A percentile compares a stretch with the other conserved stretches of the same genome.
These are phyloP conservation scores for Ophion ellenae DNA, from an alignment of 2,888 invertebrate genomes.

Conservation along the genomic window DNA sequence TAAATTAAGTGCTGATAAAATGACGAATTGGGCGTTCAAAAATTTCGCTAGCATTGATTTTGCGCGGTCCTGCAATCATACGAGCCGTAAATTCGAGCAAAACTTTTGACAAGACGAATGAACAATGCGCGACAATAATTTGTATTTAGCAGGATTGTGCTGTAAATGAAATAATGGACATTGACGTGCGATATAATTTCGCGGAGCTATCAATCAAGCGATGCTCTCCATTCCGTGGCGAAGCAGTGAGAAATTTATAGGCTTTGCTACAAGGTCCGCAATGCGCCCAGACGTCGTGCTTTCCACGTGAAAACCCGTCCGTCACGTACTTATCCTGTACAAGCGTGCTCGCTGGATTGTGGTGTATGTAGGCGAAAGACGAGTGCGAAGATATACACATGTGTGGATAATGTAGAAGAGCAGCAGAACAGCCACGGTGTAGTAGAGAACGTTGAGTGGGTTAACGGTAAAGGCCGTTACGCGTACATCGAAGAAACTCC, in stretches of 20 bases:
- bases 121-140: too few species aligned
- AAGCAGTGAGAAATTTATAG: conserved; percentile 60
- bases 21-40: too few species aligned
- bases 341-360: conserved; percentile 24
- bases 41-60: too few species aligned
- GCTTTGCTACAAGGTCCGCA: conserved; percentile 32
- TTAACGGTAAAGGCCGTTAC: conserved; percentile 80
- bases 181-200: conserved; percentile 27
- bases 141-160: background rate
- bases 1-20: too few species aligned
- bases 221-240: conserved; percentile 39
- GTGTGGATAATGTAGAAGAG: conserved; percentile 63
- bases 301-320: conserved; percentile 67
- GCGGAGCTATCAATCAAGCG: conserved; percentile 49
- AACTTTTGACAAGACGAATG: background rate
- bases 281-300: conserved; percentile 51
- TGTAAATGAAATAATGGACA: background rate
- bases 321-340: conserved; percentile 53
- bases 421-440: conserved; percentile 69
- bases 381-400: conserved; percentile 14
- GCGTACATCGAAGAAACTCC: conserved; percentile 78
- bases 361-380: conserved; percentile 36
- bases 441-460: conserved; percentile 65
- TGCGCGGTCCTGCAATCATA: too few species aligned
- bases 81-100: too few species aligned